phyloP scores from a whole-genome alignment of 2,888 invertebrate genomes.

The Sesia apiformis region DNA sequence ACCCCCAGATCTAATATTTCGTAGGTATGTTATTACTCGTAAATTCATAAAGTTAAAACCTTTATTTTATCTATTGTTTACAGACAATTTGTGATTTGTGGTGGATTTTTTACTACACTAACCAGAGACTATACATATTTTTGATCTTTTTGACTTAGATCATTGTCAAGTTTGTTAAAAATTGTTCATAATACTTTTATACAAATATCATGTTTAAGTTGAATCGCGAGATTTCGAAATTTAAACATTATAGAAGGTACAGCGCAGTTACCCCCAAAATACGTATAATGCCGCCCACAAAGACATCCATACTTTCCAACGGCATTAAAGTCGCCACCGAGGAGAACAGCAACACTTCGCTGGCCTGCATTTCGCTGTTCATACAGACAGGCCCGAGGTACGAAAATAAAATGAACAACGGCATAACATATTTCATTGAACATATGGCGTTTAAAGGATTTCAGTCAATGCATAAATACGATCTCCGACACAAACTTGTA shows the following conservation, averaged over 20 bases:
- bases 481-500: slow-evolving; percentile 19
- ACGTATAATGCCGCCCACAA: slow-evolving; percentile 1
- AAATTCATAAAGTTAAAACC: too few species aligned
- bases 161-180: too few species aligned
- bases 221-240: too few species aligned
- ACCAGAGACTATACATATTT: too few species aligned
- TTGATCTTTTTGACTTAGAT: too few species aligned
- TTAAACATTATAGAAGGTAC: not conserved
- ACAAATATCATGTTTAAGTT: too few species aligned
- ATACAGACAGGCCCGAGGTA: slow-evolving; percentile 43
- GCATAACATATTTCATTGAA: slow-evolving; percentile 50
- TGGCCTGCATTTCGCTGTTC: slow-evolving; percentile 31
- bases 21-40: too few species aligned
- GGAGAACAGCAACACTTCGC: slow-evolving; percentile 19
- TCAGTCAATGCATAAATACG: slow-evolving; percentile 11
- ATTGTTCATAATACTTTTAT: too few species aligned
- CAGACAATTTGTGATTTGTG: too few species aligned
- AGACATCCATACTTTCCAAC: slow-evolving; percentile 26
- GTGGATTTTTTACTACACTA: too few species aligned
- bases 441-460: slow-evolving; percentile 48
- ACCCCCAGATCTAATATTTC: too few species aligned
- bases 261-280: not conserved
- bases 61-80: too few species aligned
- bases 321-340: slow-evolving; percentile 44
- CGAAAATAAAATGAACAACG: slow-evolving; percentile 38